Evolutionary conservation across 1,140 invertebrate species (phyloP).

Genomic region (Plodia interpunctella): DNA sequence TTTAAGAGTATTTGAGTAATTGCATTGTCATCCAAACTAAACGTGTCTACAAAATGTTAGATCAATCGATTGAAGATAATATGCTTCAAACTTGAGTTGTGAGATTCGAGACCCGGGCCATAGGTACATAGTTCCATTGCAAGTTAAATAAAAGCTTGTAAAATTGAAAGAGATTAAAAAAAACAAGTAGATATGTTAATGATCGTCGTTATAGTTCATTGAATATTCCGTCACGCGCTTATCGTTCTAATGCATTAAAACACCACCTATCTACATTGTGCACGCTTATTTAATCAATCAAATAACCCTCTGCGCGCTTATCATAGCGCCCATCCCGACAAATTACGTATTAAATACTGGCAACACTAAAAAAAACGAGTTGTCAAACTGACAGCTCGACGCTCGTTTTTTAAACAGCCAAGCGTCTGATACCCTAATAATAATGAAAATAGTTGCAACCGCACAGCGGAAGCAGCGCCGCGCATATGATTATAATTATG

Average conservation of each 20-base stretch:
- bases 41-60: no score
- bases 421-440: slow-evolving; percentile 26
- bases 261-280: slow-evolving; percentile 50
- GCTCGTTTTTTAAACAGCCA: slow-evolving; percentile 9
- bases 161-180: no score
- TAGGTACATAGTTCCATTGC: no score
- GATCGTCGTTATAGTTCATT: not conserved
- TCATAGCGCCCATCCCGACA: slow-evolving; percentile 60
- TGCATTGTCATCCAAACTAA: no score
- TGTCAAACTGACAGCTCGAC: slow-evolving; percentile 52
- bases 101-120: no score
- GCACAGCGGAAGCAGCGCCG: slow-evolving; percentile 50
- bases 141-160: no score
- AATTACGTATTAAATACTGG: slow-evolving; percentile 70
- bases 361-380: slow-evolving; percentile 59
- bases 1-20: no score
- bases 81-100: no score
- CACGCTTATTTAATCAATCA: slow-evolving; percentile 74
- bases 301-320: slow-evolving; percentile 51
- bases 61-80: no score
- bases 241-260: slow-evolving; percentile 51
- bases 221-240: slow-evolving; percentile 17
- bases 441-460: slow-evolving; percentile 34
- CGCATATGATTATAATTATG: slow-evolving; percentile 67
- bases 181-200: not conserved